Evolutionary conservation across 1,140 invertebrate species (phyloP).

Genomic region (Drosophila cardini): DNA sequence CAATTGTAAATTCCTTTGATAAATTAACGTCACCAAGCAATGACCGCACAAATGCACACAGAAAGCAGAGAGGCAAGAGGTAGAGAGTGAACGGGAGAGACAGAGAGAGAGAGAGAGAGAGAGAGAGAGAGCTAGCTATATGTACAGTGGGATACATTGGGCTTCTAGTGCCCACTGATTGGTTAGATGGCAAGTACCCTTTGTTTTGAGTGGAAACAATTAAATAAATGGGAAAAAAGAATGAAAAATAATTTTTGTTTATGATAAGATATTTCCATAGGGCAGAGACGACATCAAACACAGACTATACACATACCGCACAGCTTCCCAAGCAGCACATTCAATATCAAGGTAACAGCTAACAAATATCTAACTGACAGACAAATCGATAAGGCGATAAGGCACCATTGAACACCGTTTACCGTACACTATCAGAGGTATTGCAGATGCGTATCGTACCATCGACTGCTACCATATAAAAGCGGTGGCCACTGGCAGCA

Average conservation of each 20-base stretch:
- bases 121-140: neutral
- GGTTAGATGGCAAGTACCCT: conserved; percentile 10
- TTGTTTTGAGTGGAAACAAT: conserved; percentile 46
- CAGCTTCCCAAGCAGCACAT: conserved; percentile 45
- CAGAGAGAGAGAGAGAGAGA: neutral
- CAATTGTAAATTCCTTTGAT: conserved; percentile 66
- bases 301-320: conserved; percentile 3
- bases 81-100: neutral
- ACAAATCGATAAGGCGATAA: conserved; percentile 59
- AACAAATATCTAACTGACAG: conserved; percentile 16
- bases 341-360: conserved; percentile 43
- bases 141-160: neutral
- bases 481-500: conserved; percentile 40
- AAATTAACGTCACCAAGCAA: conserved; percentile 56
- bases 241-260: neutral
- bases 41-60: conserved; percentile 34
- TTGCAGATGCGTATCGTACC: conserved; percentile 27
- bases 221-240: conserved; percentile 60
- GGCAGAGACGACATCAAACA: conserved; percentile 38
- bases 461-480: conserved; percentile 57
- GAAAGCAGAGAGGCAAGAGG: neutral
- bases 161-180: neutral
- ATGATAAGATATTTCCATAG: conserved; percentile 34
- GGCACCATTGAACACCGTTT: neutral
- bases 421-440: neutral